Evolutionary conservation across 1,140 invertebrate species (phyloP), one percentile per base, ranked within the genome.

Genomic region (Bombus pascuorum): DNA sequence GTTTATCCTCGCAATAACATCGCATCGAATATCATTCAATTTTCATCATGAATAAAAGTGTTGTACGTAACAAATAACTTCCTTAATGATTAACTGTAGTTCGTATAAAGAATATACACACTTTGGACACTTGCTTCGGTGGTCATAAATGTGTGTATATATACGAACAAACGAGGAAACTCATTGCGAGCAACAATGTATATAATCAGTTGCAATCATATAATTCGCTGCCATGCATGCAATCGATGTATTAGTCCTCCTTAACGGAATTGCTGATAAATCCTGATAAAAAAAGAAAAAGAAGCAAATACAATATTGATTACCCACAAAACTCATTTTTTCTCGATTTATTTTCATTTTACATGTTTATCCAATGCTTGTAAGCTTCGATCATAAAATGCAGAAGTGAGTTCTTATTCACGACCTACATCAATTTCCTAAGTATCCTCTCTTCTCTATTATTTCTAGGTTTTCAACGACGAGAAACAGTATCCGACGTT

Each of bases 211-310:
- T 76, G 68, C 82, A 71, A 68, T 84, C 75, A 44, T 80, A 79
- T 82, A 78, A 76, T 39, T 73, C 83, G 83, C 83, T 85, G 83
- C 77, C 77, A 59, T 72, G 83, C 83, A 80, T 86, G 73, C 85
- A 86, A 83, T 86, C 80, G 80, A 86, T 86, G 85, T 86, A 86
- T 86, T 86, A 81, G n/a, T 53, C 71, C 62, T 77, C 47, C 72
- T 68, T 83, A 44, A 81, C 77, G 44, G 34, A 73, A 81, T 76
- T 47, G 81, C 47, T 44, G 70, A 80, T 74, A 80, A 74, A 44
- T 83, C 76, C 18, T 71, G 53, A 81, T 77, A 53, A 70, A 81
- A 37, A 77, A 76, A 84, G 47, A 4, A 57, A 68, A 78, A 34
- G 81, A 53, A 18, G n/a, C 47, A 86, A 74, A 79, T 57, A 77